These are phyloP conservation scores for Anas georgica DNA, from an alignment of 2,797 vertebrate genomes.

Conservation along the genomic window DNA sequence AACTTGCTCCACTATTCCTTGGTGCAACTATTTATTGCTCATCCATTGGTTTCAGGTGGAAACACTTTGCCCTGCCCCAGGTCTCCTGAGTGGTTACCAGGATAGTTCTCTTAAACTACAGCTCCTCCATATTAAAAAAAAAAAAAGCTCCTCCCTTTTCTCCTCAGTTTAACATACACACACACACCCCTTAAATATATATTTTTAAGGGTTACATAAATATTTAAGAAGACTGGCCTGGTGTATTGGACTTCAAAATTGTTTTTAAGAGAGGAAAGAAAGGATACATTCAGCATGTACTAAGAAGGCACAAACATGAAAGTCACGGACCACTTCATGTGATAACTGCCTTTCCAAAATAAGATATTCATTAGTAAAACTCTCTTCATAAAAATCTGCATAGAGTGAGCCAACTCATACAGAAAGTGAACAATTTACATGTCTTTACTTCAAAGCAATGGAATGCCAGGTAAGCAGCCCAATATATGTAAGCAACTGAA, in stretches of 20 bases:
- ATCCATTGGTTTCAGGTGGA: background rate
- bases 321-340: background rate
- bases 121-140: background rate
- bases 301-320: background rate
- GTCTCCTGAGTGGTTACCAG: background rate
- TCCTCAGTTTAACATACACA: background rate
- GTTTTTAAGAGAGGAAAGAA: background rate
- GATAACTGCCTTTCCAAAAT: background rate
- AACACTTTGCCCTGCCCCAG: background rate
- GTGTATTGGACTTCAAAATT: background rate
- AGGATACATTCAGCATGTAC: background rate
- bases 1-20: background rate
- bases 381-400: background rate
- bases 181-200: background rate
- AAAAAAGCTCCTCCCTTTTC: background rate
- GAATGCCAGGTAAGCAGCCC: background rate
- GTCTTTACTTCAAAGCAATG: background rate
- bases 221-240: conserved; percentile 18
- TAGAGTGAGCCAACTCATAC: background rate
- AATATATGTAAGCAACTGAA: background rate
- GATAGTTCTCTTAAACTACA: background rate
- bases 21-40: background rate
- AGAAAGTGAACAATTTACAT: background rate
- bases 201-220: background rate
- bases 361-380: background rate